Evolutionary conservation across 2,888 invertebrate genomes (phyloP), one percentile per base, ranked within the genome.

Genomic region (Apamea sordens): DNA sequence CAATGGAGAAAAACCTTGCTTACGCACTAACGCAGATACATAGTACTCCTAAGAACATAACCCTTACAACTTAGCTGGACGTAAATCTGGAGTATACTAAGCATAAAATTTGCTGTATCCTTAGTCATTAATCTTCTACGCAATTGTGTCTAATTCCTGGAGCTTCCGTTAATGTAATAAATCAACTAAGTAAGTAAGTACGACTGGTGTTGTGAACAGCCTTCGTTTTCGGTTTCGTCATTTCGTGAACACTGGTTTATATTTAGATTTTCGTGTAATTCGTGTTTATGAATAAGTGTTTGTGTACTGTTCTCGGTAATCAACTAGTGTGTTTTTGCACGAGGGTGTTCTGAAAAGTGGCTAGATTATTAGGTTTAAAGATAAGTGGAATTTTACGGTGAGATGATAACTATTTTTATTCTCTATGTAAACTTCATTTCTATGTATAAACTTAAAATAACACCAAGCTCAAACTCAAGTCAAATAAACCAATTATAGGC

Each of bases 91-190:
- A 88, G 89, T 88, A 91, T 90, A 87, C 88, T 88, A 90, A 91
- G 92, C 93, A 92, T 93, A 93, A 93, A 94, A 95, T 93, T 93
- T 91, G 92, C 90, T 92, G 93, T 93, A 92, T 93, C 92, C 93
- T 77, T 63, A 84, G 90, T 90, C 94, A 94, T 95, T 95, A 94
- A 95, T 95, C 95, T 94, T 93, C 84, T 84, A 91, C 87, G 93
- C 94, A 94, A 94, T 94, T 94, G 94, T 95, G 93, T 93, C 94
- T 94, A 94, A 95, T 95, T 94, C 94, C 92, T 90, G 90, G 90
- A 92, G 91, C 93, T 94, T 93, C 92, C 93, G 92, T 90, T 90
- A 91, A 88, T 89, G 91, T 93, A 93, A 95, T 95, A 95, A 95
- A 95, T 95, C 94, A 95, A 93, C 91, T 89, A 91, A 93, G 91